Evolutionary conservation across 2,113 vertebrate genomes (phyloP), one percentile per base, ranked within the genome.

Genomic region (Gila orcuttii): DNA sequence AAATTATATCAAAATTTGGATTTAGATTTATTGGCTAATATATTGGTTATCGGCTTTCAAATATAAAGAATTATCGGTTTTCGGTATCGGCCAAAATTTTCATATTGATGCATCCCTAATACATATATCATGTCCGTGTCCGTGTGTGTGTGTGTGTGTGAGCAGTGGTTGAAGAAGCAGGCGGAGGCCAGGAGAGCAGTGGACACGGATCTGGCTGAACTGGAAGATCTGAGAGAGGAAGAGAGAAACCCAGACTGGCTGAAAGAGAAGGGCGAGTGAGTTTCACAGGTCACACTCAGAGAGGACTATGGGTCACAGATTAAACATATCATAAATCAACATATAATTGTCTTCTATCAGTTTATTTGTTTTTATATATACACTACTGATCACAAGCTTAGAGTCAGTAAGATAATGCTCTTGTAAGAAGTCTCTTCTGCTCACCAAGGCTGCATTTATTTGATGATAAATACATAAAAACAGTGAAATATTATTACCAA

Each of bases 191-290:
- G 90, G 78, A 95, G 93, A 90, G 88, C 89, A 31, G 4, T 92
- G 21, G 95, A 86, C 73, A 89, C 91, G 66, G 94, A 96, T 86
- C 90, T 94, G 19, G 92, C 94, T 74, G 96, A 97, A 62, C 90
- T 98, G 74, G 77, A 93, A 36, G 96, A 98, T 83, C 95, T 99
- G 83, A 97, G 92, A 23, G 96, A 97, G 87, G 95, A 98, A 50
- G 96, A 99, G 87, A 96, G 92, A 92, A 96, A 96, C 86, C 95
- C 97, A 33, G 97, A 98, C 2, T 99, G 97, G 97, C 86, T 99
- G 55, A 99, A 98, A 89, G 96, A 97, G 12, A 98, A 97, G 93
- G 98, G 96, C 88, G 96, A 98, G 98, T 99, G 90, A 93, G 97
- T 96, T 2, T 33, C 10, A n/a, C 79, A 21, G 10, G 1, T 57